phyloP scores from a whole-genome alignment of 2,797 vertebrate genomes.

The Triplophysa bombifrons region DNA sequence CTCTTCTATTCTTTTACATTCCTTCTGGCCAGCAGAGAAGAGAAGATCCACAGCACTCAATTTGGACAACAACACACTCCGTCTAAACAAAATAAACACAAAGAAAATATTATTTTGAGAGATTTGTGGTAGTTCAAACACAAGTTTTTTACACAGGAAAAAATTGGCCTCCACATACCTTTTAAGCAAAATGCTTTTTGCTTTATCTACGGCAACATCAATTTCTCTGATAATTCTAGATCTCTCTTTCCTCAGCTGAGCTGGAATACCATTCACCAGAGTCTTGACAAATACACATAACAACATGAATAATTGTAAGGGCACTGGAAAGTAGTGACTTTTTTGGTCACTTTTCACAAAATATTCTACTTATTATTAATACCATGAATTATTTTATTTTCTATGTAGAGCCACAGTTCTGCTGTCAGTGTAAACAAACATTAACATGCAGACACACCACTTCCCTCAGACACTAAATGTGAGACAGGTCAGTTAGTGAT shows the following conservation, averaged over 20 bases:
- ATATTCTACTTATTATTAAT: neutral
- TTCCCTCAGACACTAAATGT: no score
- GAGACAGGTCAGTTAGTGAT: no score
- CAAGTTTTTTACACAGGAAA: no score
- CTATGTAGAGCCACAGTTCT: neutral
- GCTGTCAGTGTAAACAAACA: neutral
- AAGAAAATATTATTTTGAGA: neutral
- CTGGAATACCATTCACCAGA: slow-evolving; percentile 55
- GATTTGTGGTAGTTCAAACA: no score
- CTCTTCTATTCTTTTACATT: slow-evolving; percentile 60
- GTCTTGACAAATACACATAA: slow-evolving; percentile 56
- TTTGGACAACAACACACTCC: slow-evolving; percentile 58
- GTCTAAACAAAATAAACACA: slow-evolving; percentile 57
- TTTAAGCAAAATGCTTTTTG: slow-evolving; percentile 55
- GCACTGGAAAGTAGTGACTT: no score
- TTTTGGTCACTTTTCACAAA: neutral
- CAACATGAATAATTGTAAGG: neutral
- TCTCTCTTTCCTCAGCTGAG: slow-evolving; percentile 62
- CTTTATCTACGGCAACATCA: slow-evolving; percentile 58
- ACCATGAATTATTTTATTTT: neutral
- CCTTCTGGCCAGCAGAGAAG: slow-evolving; percentile 51
- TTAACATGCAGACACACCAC: no score
- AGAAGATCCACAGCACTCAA: slow-evolving; percentile 58
- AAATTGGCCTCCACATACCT: slow-evolving; percentile 63
- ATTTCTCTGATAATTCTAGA: slow-evolving; percentile 66